These are phyloP conservation scores for Aurelia coerulea DNA, from an alignment of 30 jellyfish, hydroid and myxozoan species.

Conservation along the genomic window DNA sequence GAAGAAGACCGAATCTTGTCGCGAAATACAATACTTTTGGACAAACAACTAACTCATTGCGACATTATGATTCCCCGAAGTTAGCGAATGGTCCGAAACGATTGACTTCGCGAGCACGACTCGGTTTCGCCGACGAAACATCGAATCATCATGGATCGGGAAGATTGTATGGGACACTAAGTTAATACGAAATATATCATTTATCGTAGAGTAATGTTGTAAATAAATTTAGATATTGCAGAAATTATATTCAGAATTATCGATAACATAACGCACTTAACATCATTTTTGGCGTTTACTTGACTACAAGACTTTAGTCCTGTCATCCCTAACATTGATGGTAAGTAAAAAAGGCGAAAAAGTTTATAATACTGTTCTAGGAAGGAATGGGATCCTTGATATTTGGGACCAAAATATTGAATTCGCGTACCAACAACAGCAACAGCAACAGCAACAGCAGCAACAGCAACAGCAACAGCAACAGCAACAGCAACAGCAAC, in stretches of 20 bases:
- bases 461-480: too few relatives aligned
- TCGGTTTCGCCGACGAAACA: constrained; percentile 23
- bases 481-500: too few relatives aligned
- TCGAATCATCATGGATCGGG: background rate
- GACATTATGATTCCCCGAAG: constrained; percentile 15
- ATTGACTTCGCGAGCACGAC: constrained; percentile 10
- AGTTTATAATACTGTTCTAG: too few relatives aligned
- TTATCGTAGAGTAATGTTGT: background rate
- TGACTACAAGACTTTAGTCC: too few relatives aligned
- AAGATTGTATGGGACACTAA: constrained; percentile 14
- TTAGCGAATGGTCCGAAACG: constrained; percentile 39
- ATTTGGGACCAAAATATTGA: too few relatives aligned
- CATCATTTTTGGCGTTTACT: too few relatives aligned
- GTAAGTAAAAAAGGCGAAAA: too few relatives aligned
- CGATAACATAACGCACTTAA: background rate
- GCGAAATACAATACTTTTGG: constrained; percentile 41
- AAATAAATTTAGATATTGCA: constrained; percentile 1
- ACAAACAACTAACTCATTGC: constrained; percentile 33
- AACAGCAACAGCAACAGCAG: too few relatives aligned
- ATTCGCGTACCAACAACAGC: too few relatives aligned
- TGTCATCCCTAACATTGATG: too few relatives aligned
- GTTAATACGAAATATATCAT: background rate
- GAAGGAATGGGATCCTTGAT: too few relatives aligned
- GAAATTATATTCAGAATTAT: constrained; percentile 8
- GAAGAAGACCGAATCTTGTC: constrained; percentile 31